Evolutionary conservation across 2,797 vertebrate species (phyloP).

Genomic region (Diceros bicornis): DNA sequence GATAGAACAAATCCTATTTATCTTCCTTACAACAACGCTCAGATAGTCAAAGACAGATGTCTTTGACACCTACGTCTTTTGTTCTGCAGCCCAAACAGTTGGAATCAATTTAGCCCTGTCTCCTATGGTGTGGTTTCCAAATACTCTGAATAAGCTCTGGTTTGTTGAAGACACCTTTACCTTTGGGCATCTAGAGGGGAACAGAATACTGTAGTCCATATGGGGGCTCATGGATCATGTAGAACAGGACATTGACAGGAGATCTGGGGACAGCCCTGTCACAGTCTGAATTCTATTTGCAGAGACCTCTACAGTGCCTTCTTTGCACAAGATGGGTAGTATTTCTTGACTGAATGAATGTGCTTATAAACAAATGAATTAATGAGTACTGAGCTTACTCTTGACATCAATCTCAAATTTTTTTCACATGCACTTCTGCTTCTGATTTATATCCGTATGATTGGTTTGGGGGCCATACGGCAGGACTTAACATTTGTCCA

Average conservation of each 20-base stretch:
- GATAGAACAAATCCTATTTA: background rate
- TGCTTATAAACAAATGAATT: background rate
- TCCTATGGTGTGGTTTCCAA: background rate
- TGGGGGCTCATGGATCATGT: background rate
- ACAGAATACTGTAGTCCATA: background rate
- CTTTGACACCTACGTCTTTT: background rate
- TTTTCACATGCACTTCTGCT: background rate
- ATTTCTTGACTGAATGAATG: background rate
- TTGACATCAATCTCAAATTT: background rate
- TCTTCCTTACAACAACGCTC: background rate
- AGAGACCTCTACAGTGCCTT: background rate
- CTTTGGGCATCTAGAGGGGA: background rate
- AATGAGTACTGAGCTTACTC: background rate
- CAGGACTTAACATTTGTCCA: background rate
- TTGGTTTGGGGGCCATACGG: background rate
- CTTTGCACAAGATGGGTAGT: background rate
- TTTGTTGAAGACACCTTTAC: background rate
- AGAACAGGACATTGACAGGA: background rate
- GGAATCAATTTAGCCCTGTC: background rate
- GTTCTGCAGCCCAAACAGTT: background rate
- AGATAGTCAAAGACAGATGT: background rate
- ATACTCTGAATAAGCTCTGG: background rate
- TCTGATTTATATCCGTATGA: background rate
- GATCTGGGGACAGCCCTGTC: background rate
- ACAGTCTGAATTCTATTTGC: background rate